Base-by-base conservation (phyloP, 2,113 vertebrate genomes). In the Podarcis raffonei region DNA sequence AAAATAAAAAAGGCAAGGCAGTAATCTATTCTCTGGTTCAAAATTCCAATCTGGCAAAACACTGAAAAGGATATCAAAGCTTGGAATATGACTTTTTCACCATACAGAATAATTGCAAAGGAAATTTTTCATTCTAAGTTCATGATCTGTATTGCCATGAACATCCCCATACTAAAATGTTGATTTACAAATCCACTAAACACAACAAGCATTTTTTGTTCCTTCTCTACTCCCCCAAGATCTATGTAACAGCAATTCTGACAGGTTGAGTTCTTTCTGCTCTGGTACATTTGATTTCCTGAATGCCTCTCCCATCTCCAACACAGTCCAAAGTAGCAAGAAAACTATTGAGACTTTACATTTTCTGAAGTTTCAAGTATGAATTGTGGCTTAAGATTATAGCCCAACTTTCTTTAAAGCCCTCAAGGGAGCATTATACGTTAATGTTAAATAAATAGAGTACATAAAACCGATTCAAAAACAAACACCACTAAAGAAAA, bases 251-350 rank as follows among this genome's bases (percentile, higher is more conserved):
- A 37, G 79, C 68, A 94, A 81, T 39, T 93, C 35, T 62, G 91
- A 80, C 35, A 89, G 68, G 72, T 89, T 68, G 37, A 69, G 37
- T 81, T 90, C 65, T 93, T 92, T 92, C 92, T 91, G 87, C 89
- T 92, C n/a, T 71, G 89, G 18, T 78, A 75, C 83, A 90, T 92
- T 91, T 65, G 81, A 91, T 91, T 94, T 94, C 86, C 89, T 93
- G 90, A 86, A 93, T 91, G 85, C 57, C 89, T 90, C n/a, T 72
- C 78, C 20, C 37, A 87, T 89, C 86, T 92, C 92, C 87, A 93
- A 91, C 90, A 92, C 83, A 92, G 86, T 83, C 30, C 25, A 89
- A 80, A 62, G n/a, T 77, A 92, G 85, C 86, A 85, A 91, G 87
- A 9, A 79, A 93, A 9, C 82, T 92, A 93, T 88, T 91, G 86